Conservation (phyloP, 2,797 vertebrate genomes). For the Rhynchotus rufescens region DNA sequence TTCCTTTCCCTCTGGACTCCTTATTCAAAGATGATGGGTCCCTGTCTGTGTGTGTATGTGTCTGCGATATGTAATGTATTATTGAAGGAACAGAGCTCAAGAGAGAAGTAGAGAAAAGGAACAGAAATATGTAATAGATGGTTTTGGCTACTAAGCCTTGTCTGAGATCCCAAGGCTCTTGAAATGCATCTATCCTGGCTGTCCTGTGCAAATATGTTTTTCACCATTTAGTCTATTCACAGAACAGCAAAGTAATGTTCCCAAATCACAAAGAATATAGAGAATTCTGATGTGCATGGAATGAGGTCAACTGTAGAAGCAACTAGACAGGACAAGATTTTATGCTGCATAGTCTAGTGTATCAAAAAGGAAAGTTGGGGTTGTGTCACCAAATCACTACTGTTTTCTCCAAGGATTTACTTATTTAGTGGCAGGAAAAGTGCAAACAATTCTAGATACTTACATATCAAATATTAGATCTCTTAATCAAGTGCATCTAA, state of each 20-base stretch:
- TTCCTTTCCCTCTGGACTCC: not conserved
- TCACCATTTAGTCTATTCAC: not conserved
- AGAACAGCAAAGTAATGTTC: not conserved
- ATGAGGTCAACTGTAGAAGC: not conserved
- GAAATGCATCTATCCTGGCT: not conserved
- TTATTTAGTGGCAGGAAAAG: not conserved
- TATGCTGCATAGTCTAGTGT: not conserved
- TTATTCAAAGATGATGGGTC: constrained; percentile 20
- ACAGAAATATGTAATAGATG: not conserved
- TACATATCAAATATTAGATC: not conserved
- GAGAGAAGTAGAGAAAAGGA: not conserved
- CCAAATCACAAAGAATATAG: rapidly evolving
- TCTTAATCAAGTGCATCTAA: not conserved
- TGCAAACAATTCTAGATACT: not conserved
- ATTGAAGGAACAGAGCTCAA: not conserved
- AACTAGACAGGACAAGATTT: not conserved
- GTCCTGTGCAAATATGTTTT: not conserved
- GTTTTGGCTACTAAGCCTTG: not conserved
- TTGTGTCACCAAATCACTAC: not conserved
- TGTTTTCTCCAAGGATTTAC: not conserved
- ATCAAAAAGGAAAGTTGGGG: not conserved
- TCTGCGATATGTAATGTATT: not conserved
- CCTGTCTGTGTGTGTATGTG: not conserved
- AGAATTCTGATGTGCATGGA: not conserved
- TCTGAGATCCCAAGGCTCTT: not conserved